Percentiles rank a stretch among this genome's conserved stretches.
Conservation (phyloP, 1,140 invertebrate genomes). For the Heliconius nattereri region DNA sequence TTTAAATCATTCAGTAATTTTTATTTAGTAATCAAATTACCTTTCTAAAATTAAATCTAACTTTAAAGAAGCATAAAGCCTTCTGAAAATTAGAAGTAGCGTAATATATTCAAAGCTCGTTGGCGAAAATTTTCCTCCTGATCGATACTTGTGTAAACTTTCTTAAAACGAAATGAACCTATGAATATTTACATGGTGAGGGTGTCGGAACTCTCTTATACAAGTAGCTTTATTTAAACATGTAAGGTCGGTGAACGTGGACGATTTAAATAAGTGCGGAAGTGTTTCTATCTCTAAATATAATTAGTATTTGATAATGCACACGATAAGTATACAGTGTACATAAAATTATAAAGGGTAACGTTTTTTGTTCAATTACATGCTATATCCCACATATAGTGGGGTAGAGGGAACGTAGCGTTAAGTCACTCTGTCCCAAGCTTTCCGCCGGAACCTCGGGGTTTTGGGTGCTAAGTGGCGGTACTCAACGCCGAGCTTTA, state of each 20-base stretch:
- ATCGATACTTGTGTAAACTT: constrained; percentile 26
- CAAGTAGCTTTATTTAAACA: constrained; percentile 15
- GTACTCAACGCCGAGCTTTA: too few species aligned
- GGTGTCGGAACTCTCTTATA: neutral
- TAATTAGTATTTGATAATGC: too few species aligned
- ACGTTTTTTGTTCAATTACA: too few species aligned
- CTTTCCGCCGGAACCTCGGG: too few species aligned
- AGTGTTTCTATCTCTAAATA: too few species aligned
- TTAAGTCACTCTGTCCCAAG: too few species aligned
- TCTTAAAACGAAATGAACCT: constrained; percentile 16
- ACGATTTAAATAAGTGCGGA: neutral
- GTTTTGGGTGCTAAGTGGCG: too few species aligned
- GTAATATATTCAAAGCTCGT: constrained; percentile 14
- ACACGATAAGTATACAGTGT: too few species aligned
- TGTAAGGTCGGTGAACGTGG: neutral
- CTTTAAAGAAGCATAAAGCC: neutral
- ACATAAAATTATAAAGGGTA: too few species aligned
- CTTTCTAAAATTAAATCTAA: neutral
- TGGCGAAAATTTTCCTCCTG: constrained; percentile 16
- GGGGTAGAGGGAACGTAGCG: too few species aligned
- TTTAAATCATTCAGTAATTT: too few species aligned
- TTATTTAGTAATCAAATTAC: neutral
- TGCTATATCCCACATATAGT: too few species aligned
- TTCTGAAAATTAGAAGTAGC: neutral
- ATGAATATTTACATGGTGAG: constrained; percentile 21